Percentiles rank a stretch among this genome's conserved stretches.
These are phyloP conservation scores for Sinocyclocheilus grahami DNA, from an alignment of 2,113 vertebrate genomes.

Conservation along the genomic window DNA sequence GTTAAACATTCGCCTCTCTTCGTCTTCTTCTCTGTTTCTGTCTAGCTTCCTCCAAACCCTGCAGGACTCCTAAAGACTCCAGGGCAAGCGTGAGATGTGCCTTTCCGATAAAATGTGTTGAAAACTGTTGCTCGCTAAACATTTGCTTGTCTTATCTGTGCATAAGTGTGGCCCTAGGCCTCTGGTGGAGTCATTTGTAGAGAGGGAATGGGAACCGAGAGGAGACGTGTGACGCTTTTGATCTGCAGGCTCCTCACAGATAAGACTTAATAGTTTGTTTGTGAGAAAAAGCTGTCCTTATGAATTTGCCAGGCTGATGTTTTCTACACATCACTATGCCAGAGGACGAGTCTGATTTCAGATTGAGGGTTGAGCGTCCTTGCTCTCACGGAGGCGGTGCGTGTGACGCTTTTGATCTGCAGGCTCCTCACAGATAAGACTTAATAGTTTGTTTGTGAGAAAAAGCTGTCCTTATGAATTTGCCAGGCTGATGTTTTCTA, in stretches of 20 bases:
- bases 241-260: not conserved
- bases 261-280: slow-evolving; percentile 1
- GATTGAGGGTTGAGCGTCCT: not conserved
- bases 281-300: not conserved
- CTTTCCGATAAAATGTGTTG: slow-evolving; percentile 67
- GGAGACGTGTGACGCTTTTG: slow-evolving; percentile 9
- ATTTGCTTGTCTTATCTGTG: slow-evolving; percentile 57
- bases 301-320: not conserved
- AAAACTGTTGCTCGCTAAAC: slow-evolving; percentile 65
- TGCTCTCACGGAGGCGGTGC: not conserved
- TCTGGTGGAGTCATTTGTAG: slow-evolving; percentile 51
- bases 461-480: not conserved
- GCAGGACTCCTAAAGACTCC: not conserved
- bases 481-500: not conserved
- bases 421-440: not conserved
- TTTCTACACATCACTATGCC: not conserved
- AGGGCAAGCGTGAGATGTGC: slow-evolving; percentile 64
- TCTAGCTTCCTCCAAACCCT: not conserved
- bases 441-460: not conserved
- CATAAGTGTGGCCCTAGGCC: slow-evolving; percentile 48
- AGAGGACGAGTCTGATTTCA: not conserved
- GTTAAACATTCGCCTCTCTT: not conserved
- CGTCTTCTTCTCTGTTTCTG: slow-evolving; percentile 1
- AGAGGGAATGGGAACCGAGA: not conserved
- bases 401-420: slow-evolving; percentile 7